These are phyloP conservation scores for Drosophila sulfurigaster DNA, from an alignment of 1,140 invertebrate species.

Conservation along the genomic window DNA sequence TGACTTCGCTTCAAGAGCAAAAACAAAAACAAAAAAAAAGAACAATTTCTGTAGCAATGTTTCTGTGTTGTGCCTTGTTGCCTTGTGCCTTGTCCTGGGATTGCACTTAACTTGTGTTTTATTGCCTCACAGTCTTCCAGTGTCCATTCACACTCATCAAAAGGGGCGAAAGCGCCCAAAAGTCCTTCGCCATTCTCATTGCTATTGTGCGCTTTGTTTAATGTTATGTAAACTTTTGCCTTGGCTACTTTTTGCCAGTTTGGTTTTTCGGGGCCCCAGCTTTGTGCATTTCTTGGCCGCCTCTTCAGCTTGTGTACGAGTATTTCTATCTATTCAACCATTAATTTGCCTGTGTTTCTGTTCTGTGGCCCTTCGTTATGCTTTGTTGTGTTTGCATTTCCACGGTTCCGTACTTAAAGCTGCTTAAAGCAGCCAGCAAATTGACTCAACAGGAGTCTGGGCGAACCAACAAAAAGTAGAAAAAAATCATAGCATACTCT, in stretches of 20 bases:
- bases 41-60: conserved; percentile 60
- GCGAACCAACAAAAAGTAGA: too few relatives aligned
- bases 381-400: conserved; percentile 20
- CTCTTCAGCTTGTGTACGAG: conserved; percentile 65
- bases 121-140: conserved; percentile 36
- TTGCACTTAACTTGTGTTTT: conserved; percentile 61
- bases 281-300: conserved; percentile 52
- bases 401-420: conserved; percentile 52
- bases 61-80: conserved; percentile 12
- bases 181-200: conserved; percentile 42
- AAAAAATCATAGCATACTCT: conserved; percentile 26
- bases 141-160: conserved; percentile 72
- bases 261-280: conserved; percentile 24
- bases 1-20: conserved; percentile 58
- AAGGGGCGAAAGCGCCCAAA: conserved; percentile 45
- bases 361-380: conserved; percentile 27
- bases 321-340: conserved; percentile 75
- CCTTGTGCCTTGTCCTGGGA: conserved; percentile 35
- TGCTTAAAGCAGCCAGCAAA: conserved; percentile 47
- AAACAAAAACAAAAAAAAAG: conserved; percentile 45
- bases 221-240: conserved; percentile 82
- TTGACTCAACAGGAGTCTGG: conserved; percentile 25
- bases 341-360: conserved; percentile 64
- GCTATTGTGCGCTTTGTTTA: conserved; percentile 81
- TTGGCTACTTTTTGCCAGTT: conserved; percentile 53